phyloP scores from a whole-genome alignment of 1,140 invertebrate genomes.

The Elymnias hypermnestra region DNA sequence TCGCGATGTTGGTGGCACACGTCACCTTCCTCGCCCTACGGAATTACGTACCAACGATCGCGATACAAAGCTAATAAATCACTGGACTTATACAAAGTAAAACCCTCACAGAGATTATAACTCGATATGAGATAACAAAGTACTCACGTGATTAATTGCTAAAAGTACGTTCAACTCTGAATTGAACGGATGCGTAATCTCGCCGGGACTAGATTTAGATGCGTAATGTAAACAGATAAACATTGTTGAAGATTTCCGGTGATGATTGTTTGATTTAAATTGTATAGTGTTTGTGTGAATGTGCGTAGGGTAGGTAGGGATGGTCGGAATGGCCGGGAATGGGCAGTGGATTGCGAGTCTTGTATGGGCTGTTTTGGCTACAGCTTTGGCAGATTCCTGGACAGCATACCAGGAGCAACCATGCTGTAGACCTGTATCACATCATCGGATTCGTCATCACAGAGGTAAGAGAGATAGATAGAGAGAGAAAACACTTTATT shows the following conservation, averaged over 20 bases:
- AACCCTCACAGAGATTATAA: constrained; percentile 57
- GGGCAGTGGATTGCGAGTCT: constrained; percentile 45
- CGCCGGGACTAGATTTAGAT: constrained; percentile 49
- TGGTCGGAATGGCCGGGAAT: constrained; percentile 37
- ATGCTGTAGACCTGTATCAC: constrained; percentile 61
- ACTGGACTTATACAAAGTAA: constrained; percentile 51
- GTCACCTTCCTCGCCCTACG: constrained; percentile 31
- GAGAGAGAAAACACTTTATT: no score
- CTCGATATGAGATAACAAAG: constrained; percentile 60
- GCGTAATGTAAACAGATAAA: constrained; percentile 65
- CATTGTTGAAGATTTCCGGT: constrained; percentile 59
- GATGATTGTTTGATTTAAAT: constrained; percentile 40
- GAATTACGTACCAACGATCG: constrained; percentile 49
- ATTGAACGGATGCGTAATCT: constrained; percentile 52
- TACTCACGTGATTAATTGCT: constrained; percentile 55
- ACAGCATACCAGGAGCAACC: constrained; percentile 70
- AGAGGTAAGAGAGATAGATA: constrained; percentile 73
- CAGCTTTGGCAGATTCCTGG: constrained; percentile 61
- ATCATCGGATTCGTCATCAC: constrained; percentile 66
- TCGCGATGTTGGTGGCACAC: constrained; percentile 57
- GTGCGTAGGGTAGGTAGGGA: constrained; percentile 36
- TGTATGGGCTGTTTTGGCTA: constrained; percentile 42
- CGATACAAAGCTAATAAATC: constrained; percentile 58
- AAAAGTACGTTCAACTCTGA: constrained; percentile 51
- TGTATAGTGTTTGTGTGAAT: constrained; percentile 44